Base-by-base conservation (phyloP, 1,140 invertebrate species). In the Augochlora pura region DNA sequence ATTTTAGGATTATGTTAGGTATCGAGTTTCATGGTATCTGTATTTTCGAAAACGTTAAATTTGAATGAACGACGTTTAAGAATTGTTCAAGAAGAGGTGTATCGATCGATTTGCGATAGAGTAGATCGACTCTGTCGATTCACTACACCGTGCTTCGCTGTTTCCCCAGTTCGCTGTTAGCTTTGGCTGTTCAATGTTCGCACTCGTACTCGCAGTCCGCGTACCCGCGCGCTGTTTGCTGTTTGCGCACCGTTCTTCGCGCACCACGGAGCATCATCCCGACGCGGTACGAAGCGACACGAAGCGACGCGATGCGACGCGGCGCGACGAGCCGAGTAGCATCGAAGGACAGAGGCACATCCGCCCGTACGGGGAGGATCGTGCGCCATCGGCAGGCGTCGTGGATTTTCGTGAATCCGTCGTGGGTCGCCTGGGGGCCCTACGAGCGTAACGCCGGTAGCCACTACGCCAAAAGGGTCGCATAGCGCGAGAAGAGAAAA, bases 391-490 rank as follows among this genome's bases (percentile, higher is more conserved):
- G 90, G 86, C 66, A 74, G 74, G 86, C 74, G 83, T 90, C 88
- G 88, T 83, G 70, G 74, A 60, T 84, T 76, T 86, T 86, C 88
- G 90, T 80, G 78, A 69, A 77, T 84, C 81, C 77, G 67, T 86
- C 81, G 75, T 77, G 79, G 77, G 85, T 78, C 84, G 89, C 89
- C 85, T 79, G 87, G 84, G 86, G 88, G 87, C 87, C 86, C 87
- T 92, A 92, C 91, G 91, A 92, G 91, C 91, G 91, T 92, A 93
- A 93, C 89, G 91, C 92, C 90, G 88, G 92, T 91, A 92, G 92
- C 90, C 90, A 91, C 91, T 91, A 91, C 89, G 88, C 83, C 87
- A 88, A 90, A 89, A 87, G 89, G 87, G 87, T 87, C 77, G 81
- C 84, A 70, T 83, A 54, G 78, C 52, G 81, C 75, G 77, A 70